Base-by-base conservation (phyloP, 2,888 invertebrate genomes). In the Scaptomyza cyrtandrae region DNA sequence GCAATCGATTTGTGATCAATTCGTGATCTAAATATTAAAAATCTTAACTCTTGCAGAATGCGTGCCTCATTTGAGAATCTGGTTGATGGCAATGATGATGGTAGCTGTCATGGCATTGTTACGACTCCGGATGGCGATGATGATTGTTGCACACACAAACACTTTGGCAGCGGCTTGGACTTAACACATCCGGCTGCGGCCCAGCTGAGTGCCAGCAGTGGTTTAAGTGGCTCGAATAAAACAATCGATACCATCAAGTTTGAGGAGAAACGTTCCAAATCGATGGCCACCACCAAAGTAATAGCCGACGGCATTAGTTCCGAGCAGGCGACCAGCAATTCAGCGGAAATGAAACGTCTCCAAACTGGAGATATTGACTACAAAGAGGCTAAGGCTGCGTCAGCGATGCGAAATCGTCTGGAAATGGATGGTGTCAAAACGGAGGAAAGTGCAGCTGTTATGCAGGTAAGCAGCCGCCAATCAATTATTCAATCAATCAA, bases 381-480 rank as follows among this genome's bases (percentile, higher is more conserved):
- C 91, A 95, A 96, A 86, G 96, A 96, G 92, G 95, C 95, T 75
- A 95, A 94, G 86, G 95, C 96, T 44, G 95, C 96, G 43, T 95
- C 96, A 31, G 96, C 97, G 14, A 94, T 95, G 73, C 94, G 95
- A 79, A 95, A 97, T 74, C 93, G 96, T 77, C 93, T 97, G 71
- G 97, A 97, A 92, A 94, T 97, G 69, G 97, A 97, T 90, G 97
- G 97, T 46, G 94, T 97, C 69, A 96, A 96, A 27, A 96, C 97
- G 1, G 97, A 98, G 92, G 96, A 97, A 92, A 96, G 96, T 90
- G 95, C 96, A 75, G 95, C 97, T 65, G 94, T 95, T 78, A 95
- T 96, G 80, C 96, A 97, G 94, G 97, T 97, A 92, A 93, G 93
- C 24, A 14, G 33, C 27, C 11, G 10, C 11, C 19, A 27, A 24